Percentiles rank a stretch among this genome's conserved stretches.
Evolutionary conservation across 2,888 invertebrate species (phyloP).

Genomic region (Eupithecia subfuscata): DNA sequence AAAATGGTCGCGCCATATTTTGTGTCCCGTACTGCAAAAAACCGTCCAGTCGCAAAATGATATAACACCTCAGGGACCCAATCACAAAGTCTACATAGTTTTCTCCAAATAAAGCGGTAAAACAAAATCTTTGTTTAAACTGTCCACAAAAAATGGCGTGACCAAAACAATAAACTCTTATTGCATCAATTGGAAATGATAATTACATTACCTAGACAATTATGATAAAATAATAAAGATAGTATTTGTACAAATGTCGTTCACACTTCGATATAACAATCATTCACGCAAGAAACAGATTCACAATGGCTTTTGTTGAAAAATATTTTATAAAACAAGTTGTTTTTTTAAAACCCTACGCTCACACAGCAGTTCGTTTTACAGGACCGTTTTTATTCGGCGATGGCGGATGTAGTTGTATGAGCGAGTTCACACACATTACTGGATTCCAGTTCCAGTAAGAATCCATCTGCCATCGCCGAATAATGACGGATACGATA

Average conservation of each 20-base stretch:
- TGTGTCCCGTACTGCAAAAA: slow-evolving; percentile 2
- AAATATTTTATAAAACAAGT: background rate
- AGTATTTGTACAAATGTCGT: slow-evolving; percentile 53
- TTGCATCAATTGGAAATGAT: slow-evolving; percentile 51
- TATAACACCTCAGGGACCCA: background rate
- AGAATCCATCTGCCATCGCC: too few species aligned
- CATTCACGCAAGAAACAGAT: slow-evolving; percentile 38
- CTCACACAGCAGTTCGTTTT: too few species aligned
- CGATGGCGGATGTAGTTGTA: too few species aligned
- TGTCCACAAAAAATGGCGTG: slow-evolving; percentile 20
- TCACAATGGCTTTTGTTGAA: background rate
- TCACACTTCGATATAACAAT: slow-evolving; percentile 38
- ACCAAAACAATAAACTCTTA: slow-evolving; percentile 53
- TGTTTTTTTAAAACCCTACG: background rate
- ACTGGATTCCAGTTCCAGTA: too few species aligned
- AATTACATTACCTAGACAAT: slow-evolving; percentile 47
- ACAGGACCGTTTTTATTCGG: too few species aligned
- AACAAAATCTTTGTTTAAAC: background rate
- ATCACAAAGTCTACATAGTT: background rate
- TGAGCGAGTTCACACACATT: too few species aligned
- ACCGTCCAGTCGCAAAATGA: background rate
- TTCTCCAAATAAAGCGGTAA: background rate
- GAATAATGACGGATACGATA: too few species aligned
- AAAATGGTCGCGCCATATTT: slow-evolving; percentile 40
- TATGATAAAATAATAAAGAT: slow-evolving; percentile 50